Percentiles rank a stretch among this genome's conserved stretches.
Conservation (phyloP, 2,797 vertebrate species). For the Cheirogaleus major region DNA sequence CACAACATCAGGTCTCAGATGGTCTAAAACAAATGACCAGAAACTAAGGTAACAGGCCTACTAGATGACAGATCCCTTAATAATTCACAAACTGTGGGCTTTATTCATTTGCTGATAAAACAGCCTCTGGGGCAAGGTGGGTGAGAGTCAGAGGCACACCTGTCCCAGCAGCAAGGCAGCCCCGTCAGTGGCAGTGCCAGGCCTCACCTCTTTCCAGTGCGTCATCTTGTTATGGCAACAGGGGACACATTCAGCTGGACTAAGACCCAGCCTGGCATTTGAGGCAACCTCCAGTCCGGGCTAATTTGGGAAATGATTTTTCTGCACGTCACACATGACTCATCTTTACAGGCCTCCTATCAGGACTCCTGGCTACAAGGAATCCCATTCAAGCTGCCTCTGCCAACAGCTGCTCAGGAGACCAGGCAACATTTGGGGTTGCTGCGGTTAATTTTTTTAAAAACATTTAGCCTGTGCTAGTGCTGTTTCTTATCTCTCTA, state of each 20-base stretch:
- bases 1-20: neutral
- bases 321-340: conserved; percentile 73
- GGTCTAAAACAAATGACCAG: neutral
- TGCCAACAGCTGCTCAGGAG: conserved; percentile 46
- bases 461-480: neutral
- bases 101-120: neutral
- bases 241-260: neutral
- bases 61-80: neutral
- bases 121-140: neutral
- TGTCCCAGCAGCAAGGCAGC: neutral
- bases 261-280: neutral
- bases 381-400: conserved; percentile 51
- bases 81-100: neutral
- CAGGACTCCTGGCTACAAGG: conserved; percentile 34
- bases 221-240: conserved; percentile 54
- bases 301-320: conserved; percentile 62
- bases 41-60: neutral
- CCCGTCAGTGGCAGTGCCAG: neutral
- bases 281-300: neutral
- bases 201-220: conserved; percentile 59
- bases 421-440: neutral
- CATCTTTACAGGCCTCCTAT: conserved; percentile 55
- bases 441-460: neutral
- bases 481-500: neutral
- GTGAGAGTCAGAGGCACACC: neutral